Evolutionary conservation across 2,888 invertebrate species (phyloP), one percentile per base, ranked within the genome.

Genomic region (Craniophora ligustri): DNA sequence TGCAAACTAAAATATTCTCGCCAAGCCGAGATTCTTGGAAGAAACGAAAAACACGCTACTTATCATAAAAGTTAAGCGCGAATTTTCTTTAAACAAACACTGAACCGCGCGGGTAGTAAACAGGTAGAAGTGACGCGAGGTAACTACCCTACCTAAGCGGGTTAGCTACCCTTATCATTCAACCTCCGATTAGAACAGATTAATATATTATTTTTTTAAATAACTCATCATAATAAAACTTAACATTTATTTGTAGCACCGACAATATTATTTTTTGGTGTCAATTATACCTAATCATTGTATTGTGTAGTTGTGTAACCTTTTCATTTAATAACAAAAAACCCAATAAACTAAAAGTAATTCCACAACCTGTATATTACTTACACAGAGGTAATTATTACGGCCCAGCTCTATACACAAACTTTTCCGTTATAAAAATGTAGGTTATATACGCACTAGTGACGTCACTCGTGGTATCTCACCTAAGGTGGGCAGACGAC

Each of bases 401-500:
- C 5, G 2, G n/a, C n/a, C n/a, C 1, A 26, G 23, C 8, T 4
- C 5, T 4, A 5, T 5, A 18, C 5, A 7, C 13, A 45, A 62
- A 13, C 1, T 30, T 39, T 23, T 14, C 6, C 18, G 13, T 10
- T 15, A 23, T 13, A 30, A 34, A 64, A 31, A 26, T 34, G 41
- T 30, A 62, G 30, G 47, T 41, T 44, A 28, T 31, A 21, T 42
- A 36, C n/a, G n/a, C 47, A 64, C n/a, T 49, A 53, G 61, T 63
- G 66, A 67, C 50, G 62, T 44, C 42, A 65, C 47, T 15, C 40
- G 53, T 36, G 57, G 63, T 55, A 57, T 58, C 66, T 58, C 76
- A 78, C 76, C 78, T 79, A 58, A 65, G 69, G 75, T 69, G 76
- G 71, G 78, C 66, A 30, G 23, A 7, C 79, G 79, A 91, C 90